phyloP scores from a whole-genome alignment of 92 coral and sea anemone genomes.

The Zoanthus solanderi region DNA sequence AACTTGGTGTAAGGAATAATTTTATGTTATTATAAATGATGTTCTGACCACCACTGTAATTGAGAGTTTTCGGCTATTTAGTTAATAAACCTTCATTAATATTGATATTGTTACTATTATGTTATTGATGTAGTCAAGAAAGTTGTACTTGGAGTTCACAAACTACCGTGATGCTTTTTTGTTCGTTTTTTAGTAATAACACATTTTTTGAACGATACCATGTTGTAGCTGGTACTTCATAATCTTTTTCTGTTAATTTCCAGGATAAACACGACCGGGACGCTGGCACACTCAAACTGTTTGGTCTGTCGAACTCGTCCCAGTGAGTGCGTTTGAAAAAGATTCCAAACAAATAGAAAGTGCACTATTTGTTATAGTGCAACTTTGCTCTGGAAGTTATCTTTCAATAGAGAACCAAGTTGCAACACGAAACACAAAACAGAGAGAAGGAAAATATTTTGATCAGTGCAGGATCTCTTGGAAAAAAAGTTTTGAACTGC shows the following conservation, averaged over 20 bases:
- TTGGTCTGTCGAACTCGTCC: constrained; percentile 80
- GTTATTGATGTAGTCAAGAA: background rate
- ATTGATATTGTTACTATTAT: too few relatives aligned
- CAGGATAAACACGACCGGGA: constrained; percentile 99
- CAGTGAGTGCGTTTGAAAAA: background rate
- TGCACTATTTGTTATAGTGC: background rate
- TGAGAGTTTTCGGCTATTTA: too few relatives aligned
- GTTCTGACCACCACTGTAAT: too few relatives aligned
- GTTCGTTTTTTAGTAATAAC: too few relatives aligned
- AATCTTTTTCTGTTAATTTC: background rate
- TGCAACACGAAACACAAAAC: background rate
- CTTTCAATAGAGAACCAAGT: background rate
- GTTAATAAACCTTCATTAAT: too few relatives aligned
- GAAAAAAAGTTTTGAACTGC: background rate
- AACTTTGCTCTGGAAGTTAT: background rate
- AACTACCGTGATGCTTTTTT: too few relatives aligned
- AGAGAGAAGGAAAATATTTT: too few relatives aligned
- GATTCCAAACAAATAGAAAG: background rate
- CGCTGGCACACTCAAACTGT: constrained; percentile 96
- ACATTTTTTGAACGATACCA: background rate
- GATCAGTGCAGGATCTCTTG: background rate
- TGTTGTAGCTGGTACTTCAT: background rate
- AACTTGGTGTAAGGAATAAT: too few relatives aligned
- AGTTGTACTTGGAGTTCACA: background rate
- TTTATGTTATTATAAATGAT: too few relatives aligned